Conservation (phyloP, 2,113 vertebrate genomes). For the Pterocles burchelli region DNA sequence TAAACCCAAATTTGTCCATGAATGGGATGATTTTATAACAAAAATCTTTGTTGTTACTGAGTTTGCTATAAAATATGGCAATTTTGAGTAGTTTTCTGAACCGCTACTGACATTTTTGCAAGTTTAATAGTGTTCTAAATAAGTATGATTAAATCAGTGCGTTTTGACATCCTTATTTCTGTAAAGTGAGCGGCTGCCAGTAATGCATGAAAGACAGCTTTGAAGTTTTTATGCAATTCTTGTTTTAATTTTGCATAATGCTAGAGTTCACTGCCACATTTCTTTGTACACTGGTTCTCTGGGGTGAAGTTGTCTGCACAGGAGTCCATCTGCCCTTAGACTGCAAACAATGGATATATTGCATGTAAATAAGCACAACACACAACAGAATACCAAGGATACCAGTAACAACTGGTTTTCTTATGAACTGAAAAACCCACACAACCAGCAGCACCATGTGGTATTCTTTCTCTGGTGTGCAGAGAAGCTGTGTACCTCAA, state of each 20-base stretch:
- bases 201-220: neutral
- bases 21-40: neutral
- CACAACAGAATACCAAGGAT: neutral
- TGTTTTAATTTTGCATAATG: neutral
- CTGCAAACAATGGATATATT: neutral
- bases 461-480: neutral
- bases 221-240: neutral
- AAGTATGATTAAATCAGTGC: neutral
- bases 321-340: neutral
- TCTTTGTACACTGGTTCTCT: rapidly evolving
- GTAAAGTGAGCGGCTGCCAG: neutral
- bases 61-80: neutral
- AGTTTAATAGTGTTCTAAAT: neutral
- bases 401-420: neutral
- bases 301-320: neutral
- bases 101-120: neutral
- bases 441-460: neutral
- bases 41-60: neutral
- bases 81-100: neutral
- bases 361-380: neutral
- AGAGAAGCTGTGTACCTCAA: neutral
- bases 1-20: neutral
- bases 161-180: neutral
- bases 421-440: neutral
- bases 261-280: neutral